Conservation (phyloP, 2,888 invertebrate species). For the Phyllotreta striolata region DNA sequence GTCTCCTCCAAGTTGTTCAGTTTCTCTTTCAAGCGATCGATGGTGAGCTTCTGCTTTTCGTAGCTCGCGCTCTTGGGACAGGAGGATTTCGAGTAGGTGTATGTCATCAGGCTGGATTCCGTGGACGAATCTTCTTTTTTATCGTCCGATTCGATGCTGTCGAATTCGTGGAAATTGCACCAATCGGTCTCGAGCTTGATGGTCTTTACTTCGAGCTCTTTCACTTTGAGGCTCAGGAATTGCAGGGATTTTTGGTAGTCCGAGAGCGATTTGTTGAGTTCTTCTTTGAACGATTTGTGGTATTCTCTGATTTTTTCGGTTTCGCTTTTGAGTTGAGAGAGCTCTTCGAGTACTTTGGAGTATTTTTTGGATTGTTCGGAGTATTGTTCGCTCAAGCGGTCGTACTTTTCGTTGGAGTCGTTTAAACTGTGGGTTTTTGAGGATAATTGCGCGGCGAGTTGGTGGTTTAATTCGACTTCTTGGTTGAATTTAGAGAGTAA, state of each 20-base stretch:
- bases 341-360: constrained; percentile 21
- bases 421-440: constrained; percentile 19
- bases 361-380: constrained; percentile 30
- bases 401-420: constrained; percentile 11
- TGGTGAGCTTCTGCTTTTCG: constrained; percentile 43
- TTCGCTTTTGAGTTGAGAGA: constrained; percentile 32
- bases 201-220: constrained; percentile 33
- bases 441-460: constrained; percentile 17
- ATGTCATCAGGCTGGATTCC: constrained; percentile 24
- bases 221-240: constrained; percentile 23
- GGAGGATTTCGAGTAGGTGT: constrained; percentile 8
- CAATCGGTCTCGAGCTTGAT: constrained; percentile 25
- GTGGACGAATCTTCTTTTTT: constrained; percentile 29
- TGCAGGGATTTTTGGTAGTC: constrained; percentile 31
- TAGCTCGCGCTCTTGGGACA: constrained; percentile 36
- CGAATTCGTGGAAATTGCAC: no score
- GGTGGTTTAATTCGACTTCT: constrained; percentile 31
- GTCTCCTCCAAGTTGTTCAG: constrained; percentile 25
- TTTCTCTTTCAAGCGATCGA: constrained; percentile 41
- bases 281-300: constrained; percentile 30
- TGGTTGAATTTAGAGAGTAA: constrained; percentile 29
- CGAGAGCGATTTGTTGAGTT: constrained; percentile 28
- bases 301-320: constrained; percentile 28
- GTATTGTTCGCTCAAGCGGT: constrained; percentile 16
- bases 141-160: constrained; percentile 18